Percentiles rank a stretch among this genome's conserved stretches.
phyloP scores from a whole-genome alignment of 2,797 vertebrate species.

The Onychomys leucogaster region DNA sequence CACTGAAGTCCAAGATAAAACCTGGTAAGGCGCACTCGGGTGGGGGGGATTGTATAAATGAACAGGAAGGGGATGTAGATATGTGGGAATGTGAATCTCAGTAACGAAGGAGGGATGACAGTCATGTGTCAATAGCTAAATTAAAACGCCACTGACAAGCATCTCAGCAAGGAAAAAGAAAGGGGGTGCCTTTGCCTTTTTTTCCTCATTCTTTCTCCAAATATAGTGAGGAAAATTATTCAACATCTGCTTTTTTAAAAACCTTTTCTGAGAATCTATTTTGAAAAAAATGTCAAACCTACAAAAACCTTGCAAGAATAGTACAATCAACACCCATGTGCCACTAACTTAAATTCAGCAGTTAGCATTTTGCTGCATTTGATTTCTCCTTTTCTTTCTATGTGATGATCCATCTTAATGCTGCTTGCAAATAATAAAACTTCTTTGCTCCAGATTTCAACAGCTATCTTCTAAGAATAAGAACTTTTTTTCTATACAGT shows the following conservation, averaged over 20 bases:
- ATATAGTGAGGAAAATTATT: constrained; percentile 10
- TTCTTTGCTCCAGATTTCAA: not conserved
- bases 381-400: constrained; percentile 34
- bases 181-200: not conserved
- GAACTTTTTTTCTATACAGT: not conserved
- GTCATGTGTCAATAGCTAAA: not conserved
- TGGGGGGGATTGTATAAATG: too few species aligned
- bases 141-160: constrained; percentile 9
- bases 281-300: constrained; percentile 71
- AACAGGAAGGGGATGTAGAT: not conserved
- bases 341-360: constrained; percentile 59
- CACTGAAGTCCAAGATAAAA: not conserved
- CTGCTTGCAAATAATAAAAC: constrained; percentile 34
- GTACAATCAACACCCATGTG: constrained; percentile 58
- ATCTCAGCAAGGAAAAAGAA: not conserved
- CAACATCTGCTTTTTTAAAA: constrained; percentile 47
- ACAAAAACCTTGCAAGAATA: constrained; percentile 68
- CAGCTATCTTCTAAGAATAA: constrained; percentile 6
- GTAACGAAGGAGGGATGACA: not conserved
- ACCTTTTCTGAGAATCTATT: constrained; percentile 39
- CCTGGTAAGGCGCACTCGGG: too few species aligned
- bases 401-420: constrained; percentile 5
- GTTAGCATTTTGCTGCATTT: constrained; percentile 31
- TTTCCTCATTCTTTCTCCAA: not conserved
- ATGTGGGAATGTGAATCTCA: not conserved